phyloP scores from a whole-genome alignment of 2,113 vertebrate species.

The Excalfactoria chinensis region DNA sequence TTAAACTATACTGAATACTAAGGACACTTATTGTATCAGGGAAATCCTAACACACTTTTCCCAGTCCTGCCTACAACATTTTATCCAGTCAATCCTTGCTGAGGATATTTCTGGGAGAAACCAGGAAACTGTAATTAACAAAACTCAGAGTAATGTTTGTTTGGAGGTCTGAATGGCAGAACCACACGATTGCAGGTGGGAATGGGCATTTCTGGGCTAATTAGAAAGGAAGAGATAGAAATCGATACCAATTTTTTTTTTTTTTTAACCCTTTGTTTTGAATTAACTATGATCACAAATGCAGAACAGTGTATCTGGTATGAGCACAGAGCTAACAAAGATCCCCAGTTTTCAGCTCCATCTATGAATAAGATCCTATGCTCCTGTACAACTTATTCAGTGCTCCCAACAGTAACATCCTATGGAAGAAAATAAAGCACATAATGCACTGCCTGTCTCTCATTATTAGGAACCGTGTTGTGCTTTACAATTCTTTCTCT shows the following conservation, averaged over 20 bases:
- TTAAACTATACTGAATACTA: background rate
- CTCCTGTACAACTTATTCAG: background rate
- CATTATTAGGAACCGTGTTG: background rate
- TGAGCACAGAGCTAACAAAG: background rate
- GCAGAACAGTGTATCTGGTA: background rate
- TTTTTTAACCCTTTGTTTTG: background rate
- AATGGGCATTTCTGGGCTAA: background rate
- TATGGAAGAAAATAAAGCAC: background rate
- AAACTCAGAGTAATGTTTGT: background rate
- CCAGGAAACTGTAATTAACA: accelerated
- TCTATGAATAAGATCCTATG: background rate
- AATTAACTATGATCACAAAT: background rate
- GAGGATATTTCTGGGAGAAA: background rate
- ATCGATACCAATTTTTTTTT: background rate
- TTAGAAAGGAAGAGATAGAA: background rate
- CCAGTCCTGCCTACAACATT: background rate
- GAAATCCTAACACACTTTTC: background rate
- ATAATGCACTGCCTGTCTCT: background rate
- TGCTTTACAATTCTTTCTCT: background rate
- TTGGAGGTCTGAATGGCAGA: background rate
- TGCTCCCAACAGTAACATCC: background rate
- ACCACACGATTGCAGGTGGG: background rate
- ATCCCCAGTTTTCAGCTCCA: background rate
- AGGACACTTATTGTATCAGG: background rate
- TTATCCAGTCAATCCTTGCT: background rate